phyloP scores from a whole-genome alignment of 1,140 invertebrate species.

The Arion vulgaris region DNA sequence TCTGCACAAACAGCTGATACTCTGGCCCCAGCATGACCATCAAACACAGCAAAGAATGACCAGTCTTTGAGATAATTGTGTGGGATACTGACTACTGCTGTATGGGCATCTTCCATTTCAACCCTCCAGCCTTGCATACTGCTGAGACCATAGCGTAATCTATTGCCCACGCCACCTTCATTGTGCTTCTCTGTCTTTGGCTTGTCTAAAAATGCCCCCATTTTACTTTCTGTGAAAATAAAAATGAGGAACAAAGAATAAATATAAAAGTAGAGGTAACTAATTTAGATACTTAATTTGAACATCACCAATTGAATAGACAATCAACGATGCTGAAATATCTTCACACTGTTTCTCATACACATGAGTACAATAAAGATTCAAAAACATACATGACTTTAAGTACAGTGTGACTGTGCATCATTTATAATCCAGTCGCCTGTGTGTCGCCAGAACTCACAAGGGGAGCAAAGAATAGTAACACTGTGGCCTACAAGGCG shows the following conservation, averaged over 20 bases:
- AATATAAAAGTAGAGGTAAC: too few relatives aligned
- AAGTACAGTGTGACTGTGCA: too few relatives aligned
- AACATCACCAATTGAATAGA: too few relatives aligned
- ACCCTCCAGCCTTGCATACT: slow-evolving; percentile 98
- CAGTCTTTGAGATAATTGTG: slow-evolving; percentile 83
- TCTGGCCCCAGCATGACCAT: slow-evolving; percentile 95
- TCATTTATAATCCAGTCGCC: too few relatives aligned
- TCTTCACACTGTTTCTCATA: too few relatives aligned
- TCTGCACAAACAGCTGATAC: slow-evolving; percentile 95
- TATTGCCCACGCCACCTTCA: slow-evolving; percentile 90
- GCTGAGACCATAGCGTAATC: slow-evolving; percentile 91
- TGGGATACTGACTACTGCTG: slow-evolving; percentile 78
- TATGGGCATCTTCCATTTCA: slow-evolving; percentile 96
- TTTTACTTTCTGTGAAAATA: slow-evolving; percentile 71
- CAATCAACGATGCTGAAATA: too few relatives aligned
- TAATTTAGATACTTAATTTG: too few relatives aligned
- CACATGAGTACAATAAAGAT: too few relatives aligned
- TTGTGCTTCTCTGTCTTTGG: slow-evolving; percentile 98
- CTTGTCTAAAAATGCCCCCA: slow-evolving; percentile 99
- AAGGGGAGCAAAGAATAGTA: too few relatives aligned
- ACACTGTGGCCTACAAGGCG: too few relatives aligned
- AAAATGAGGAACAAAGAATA: slow-evolving; percentile 12
- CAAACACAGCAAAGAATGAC: slow-evolving; percentile 99
- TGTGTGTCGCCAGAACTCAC: too few relatives aligned
- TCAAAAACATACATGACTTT: too few relatives aligned